phyloP scores from a whole-genome alignment of 2,797 vertebrate species.

The Leptoclinus maculatus region DNA sequence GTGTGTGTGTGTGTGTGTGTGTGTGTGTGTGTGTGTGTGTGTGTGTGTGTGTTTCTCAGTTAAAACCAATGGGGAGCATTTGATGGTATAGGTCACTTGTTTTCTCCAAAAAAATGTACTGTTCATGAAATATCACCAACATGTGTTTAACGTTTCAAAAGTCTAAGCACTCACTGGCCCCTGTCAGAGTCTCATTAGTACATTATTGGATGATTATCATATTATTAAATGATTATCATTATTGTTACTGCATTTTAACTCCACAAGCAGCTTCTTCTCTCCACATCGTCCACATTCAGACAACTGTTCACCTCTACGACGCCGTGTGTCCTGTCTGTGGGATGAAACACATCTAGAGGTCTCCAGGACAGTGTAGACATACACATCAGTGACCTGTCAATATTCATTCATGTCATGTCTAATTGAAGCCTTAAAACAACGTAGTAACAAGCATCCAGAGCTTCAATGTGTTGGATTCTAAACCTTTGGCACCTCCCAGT shows the following conservation, averaged over 20 bases:
- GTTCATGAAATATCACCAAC: not conserved
- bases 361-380: not conserved
- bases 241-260: not conserved
- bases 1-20: not conserved
- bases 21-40: slow-evolving; percentile 6
- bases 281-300: too few species aligned
- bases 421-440: not conserved
- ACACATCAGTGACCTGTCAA: not conserved
- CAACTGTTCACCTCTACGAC: too few species aligned
- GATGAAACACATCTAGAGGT: not conserved
- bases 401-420: not conserved
- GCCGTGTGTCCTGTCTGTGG: not conserved
- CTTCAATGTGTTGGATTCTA: too few species aligned
- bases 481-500: slow-evolving; percentile 8
- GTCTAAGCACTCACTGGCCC: not conserved
- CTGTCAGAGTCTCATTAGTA: not conserved
- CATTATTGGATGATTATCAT: not conserved
- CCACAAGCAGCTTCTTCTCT: too few species aligned
- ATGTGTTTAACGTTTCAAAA: not conserved
- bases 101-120: slow-evolving; percentile 2
- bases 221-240: not conserved
- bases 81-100: slow-evolving; percentile 19
- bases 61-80: slow-evolving; percentile 3
- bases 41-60: not conserved
- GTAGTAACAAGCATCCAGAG: not conserved